Base-by-base conservation (phyloP, 2,797 vertebrate genomes). In the Chaenodraco wilsoni region DNA sequence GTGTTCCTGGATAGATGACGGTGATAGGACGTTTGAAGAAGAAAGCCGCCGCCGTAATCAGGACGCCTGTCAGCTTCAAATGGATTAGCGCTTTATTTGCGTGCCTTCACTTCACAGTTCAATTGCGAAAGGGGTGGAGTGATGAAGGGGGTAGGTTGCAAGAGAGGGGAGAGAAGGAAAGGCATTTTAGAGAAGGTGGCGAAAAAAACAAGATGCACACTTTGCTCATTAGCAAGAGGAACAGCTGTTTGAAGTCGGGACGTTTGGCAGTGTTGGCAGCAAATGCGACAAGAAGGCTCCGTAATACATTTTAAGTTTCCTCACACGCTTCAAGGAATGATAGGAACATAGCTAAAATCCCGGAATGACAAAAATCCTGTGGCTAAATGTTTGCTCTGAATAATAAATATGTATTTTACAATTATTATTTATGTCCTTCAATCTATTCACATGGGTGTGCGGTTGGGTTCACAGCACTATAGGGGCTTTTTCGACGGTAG, bases 11-110 rank as follows among this genome's bases (percentile, higher is more conserved):
- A 84, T 85, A 89, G 88, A 91, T 85, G 85, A 87, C 74, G 84
- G 58, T 60, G 83, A 88, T 78, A 84, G 81, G 82, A 82, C 74
- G 83, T 92, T 91, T 93, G 89, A 93, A 92, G 91, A 93, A 89
- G 88, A 92, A 92, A 90, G 90, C 85, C 41, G 33, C 76, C 49
- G 74, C 88, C 65, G 16, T 90, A 90, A 92, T 93, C 92, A 87
- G 79, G 86, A 88, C 69, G 77, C 86, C 85, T 89, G 91, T 91
- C 90, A 87, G 87, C 90, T 90, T 91, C 89, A 91, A 91, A 91
- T 90, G 90, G 93, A 93, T 93, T 92, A 93, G 81, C 31, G 77
- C 84, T 86, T 92, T 90, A 91, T 90, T 92, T 88, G 85, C 68
- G 64, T 82, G 70, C 80, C 56, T 75, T 69, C 81, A 85, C 89